Evolutionary conservation across 2,113 vertebrate species (phyloP).

Genomic region (Trogon melanurus): DNA sequence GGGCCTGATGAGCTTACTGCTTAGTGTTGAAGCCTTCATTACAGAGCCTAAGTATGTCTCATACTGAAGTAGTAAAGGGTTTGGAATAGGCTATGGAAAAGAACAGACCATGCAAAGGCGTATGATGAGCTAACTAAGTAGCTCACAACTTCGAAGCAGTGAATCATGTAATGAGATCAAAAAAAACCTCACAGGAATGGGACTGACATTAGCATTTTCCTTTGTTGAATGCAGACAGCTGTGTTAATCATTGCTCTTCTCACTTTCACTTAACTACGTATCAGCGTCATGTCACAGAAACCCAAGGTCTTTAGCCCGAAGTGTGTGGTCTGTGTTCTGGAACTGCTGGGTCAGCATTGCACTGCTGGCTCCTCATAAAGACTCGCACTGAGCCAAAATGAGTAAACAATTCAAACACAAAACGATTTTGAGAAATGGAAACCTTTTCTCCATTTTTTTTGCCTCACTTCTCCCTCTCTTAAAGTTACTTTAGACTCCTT

Average conservation of each 20-base stretch:
- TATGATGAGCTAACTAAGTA: background rate
- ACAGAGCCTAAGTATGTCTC: background rate
- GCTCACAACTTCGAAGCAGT: background rate
- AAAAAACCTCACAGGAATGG: background rate
- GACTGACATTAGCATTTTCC: background rate
- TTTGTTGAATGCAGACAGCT: background rate
- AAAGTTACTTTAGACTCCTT: background rate
- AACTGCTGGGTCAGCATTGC: background rate
- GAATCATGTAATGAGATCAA: background rate
- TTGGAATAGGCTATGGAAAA: background rate
- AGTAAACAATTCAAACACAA: background rate
- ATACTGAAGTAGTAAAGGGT: background rate
- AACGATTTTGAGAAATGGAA: background rate
- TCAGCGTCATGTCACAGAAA: background rate
- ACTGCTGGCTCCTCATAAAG: background rate
- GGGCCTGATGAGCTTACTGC: background rate
- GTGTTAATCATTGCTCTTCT: background rate
- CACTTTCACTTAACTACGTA: background rate
- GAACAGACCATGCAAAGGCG: background rate
- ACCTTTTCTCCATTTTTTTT: background rate
- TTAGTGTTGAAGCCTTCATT: background rate
- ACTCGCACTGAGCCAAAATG: background rate
- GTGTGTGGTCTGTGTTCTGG: background rate
- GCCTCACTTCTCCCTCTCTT: background rate
- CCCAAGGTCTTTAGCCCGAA: background rate